Evolutionary conservation across 2,888 invertebrate genomes (phyloP).

Genomic region (Crocallis elinguaria): DNA sequence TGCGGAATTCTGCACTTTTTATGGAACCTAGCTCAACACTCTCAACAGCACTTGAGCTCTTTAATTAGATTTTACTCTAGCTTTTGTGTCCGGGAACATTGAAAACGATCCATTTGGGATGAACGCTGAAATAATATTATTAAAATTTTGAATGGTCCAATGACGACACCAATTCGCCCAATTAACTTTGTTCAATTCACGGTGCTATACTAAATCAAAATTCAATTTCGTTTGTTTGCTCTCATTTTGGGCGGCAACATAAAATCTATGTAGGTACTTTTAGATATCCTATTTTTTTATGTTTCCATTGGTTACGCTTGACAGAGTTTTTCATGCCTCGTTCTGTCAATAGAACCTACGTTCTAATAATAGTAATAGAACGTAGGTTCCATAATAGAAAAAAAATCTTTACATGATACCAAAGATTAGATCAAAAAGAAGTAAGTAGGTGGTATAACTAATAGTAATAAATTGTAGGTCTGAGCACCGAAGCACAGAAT

Average conservation of each 20-base stretch:
- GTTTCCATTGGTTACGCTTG: background rate
- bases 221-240: slow-evolving; percentile 11
- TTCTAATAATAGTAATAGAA: no score
- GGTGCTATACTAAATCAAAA: slow-evolving; percentile 11
- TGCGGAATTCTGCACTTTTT: background rate
- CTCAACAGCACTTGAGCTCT: background rate
- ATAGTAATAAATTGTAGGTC: no score
- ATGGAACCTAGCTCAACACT: no score
- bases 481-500: no score
- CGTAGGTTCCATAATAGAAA: no score
- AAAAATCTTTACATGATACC: no score
- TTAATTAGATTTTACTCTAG: slow-evolving; percentile 12
- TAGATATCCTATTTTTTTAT: background rate
- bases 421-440: no score
- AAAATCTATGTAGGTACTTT: background rate
- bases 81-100: slow-evolving; percentile 14
- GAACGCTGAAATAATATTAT: slow-evolving; percentile 13
- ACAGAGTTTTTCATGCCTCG: no score
- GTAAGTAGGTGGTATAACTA: no score
- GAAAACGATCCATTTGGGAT: slow-evolving; percentile 18
- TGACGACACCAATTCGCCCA: slow-evolving; percentile 10
- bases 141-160: slow-evolving; percentile 7
- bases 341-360: no score
- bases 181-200: slow-evolving; percentile 15
- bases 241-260: background rate